Conservation (phyloP, 2,797 vertebrate species). For the Acanthurus leucopareius region DNA sequence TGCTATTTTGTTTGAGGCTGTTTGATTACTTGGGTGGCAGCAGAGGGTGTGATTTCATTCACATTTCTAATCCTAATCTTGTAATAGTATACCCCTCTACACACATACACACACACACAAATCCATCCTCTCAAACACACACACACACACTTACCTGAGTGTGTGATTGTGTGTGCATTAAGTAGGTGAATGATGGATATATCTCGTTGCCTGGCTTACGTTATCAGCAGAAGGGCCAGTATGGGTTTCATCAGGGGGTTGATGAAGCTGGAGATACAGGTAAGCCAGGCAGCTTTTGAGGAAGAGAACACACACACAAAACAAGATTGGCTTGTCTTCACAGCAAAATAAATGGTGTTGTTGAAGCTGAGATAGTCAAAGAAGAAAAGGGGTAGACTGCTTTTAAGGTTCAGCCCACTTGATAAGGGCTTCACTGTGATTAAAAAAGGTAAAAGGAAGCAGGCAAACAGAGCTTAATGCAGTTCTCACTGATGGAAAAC, state of each 20-base stretch:
- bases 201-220: slow-evolving; percentile 78
- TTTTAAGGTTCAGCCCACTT: slow-evolving; percentile 65
- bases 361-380: slow-evolving; percentile 76
- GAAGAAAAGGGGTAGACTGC: slow-evolving; percentile 67
- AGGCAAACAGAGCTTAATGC: slow-evolving; percentile 55
- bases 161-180: slow-evolving; percentile 42
- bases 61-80: slow-evolving; percentile 76
- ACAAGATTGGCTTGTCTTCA: slow-evolving; percentile 84
- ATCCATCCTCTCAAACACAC: slow-evolving; percentile 1
- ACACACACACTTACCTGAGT: slow-evolving; percentile 8
- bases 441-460: slow-evolving; percentile 60
- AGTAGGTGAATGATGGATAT: slow-evolving; percentile 83
- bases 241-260: slow-evolving; percentile 80
- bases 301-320: slow-evolving; percentile 75
- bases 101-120: slow-evolving; percentile 22
- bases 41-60: slow-evolving; percentile 69
- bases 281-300: slow-evolving; percentile 76
- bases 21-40: slow-evolving; percentile 71
- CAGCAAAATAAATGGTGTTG: slow-evolving; percentile 77
- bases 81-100: slow-evolving; percentile 41
- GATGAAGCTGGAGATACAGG: slow-evolving; percentile 81
- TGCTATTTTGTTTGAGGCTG: slow-evolving; percentile 75
- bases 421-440: slow-evolving; percentile 74
- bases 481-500: slow-evolving; percentile 65
- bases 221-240: slow-evolving; percentile 81